phyloP scores from a whole-genome alignment of 1,140 invertebrate genomes.

The Saccostrea echinata region DNA sequence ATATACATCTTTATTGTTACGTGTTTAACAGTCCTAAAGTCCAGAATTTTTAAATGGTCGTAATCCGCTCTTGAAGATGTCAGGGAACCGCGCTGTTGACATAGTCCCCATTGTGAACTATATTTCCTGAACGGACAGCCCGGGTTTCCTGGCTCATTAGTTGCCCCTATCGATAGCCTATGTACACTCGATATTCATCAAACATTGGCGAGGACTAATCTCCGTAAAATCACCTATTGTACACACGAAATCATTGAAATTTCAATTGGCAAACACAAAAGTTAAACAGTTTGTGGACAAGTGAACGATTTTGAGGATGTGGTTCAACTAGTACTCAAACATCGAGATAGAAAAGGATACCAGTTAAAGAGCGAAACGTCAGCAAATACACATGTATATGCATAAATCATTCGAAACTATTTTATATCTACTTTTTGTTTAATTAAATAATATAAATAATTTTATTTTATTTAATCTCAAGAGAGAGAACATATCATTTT shows the following conservation, averaged over 20 bases:
- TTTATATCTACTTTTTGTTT: background rate
- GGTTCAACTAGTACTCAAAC: constrained; percentile 20
- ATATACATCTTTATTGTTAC: no score
- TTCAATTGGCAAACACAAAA: constrained; percentile 29
- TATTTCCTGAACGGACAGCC: constrained; percentile 32
- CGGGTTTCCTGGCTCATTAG: constrained; percentile 18
- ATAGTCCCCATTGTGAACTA: background rate
- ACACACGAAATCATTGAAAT: constrained; percentile 30
- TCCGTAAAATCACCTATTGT: constrained; percentile 27
- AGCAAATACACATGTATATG: background rate
- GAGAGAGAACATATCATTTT: no score
- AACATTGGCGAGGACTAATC: constrained; percentile 26
- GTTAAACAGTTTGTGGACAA: constrained; percentile 25
- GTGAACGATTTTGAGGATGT: constrained; percentile 20
- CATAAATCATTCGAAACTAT: background rate
- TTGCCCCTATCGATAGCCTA: background rate
- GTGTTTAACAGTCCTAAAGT: background rate
- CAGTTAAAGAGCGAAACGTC: background rate
- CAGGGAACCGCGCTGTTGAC: background rate
- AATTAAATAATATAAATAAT: no score
- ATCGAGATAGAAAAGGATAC: background rate
- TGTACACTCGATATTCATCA: constrained; percentile 28
- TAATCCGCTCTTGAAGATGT: constrained; percentile 14
- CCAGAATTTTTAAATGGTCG: background rate
- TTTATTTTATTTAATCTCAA: no score